Base-by-base conservation (phyloP, 2,113 vertebrate genomes). In the Triplophysa siluroides region DNA sequence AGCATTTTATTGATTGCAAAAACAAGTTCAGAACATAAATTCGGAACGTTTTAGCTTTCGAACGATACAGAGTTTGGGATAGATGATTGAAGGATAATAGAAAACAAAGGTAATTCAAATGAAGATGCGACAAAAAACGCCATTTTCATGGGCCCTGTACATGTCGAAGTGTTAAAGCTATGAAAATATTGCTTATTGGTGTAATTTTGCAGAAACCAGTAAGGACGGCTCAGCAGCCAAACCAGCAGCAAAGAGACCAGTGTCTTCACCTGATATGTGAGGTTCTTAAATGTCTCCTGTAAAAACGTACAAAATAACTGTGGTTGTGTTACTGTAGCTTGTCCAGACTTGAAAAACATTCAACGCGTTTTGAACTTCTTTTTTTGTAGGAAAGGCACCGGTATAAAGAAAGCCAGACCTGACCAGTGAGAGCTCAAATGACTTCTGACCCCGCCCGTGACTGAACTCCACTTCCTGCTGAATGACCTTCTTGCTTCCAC, bases 401-500 rank as follows among this genome's bases (percentile, higher is more conserved):
- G 93, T 89, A 92, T 93, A 88, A 96, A 96, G 93, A 96, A 96
- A 85, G 92, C 94, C 72, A 93, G 93, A 89, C 80, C 91, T 12
- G 94, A 94, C 87, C 94, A 93, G 89, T 95, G 93, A 92, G 88
- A 80, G 73, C 64, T 52, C 60, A 29, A 29, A n/a, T 68, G 56
- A 45, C 64, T 50, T 56, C 16, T 41, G n/a, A 73, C 54, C 47
- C 79, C 29, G 24, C 61, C 65, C 72, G 78, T 83, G 75, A 83
- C 84, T 79, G 84, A 86, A 81, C 56, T 80, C 61, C 79, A 65
- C 79, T 75, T 70, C 75, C 79, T 81, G 79, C 81, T 72, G 78
- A 79, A 81, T 45, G 76, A 78, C 65, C 72, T 75, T 43, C 69
- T 76, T 69, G 62, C 78, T 62, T 69, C 75, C 71, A 69, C 64